These are phyloP conservation scores for Galerucella pusilla DNA, from an alignment of 2,888 invertebrate genomes.

Conservation along the genomic window DNA sequence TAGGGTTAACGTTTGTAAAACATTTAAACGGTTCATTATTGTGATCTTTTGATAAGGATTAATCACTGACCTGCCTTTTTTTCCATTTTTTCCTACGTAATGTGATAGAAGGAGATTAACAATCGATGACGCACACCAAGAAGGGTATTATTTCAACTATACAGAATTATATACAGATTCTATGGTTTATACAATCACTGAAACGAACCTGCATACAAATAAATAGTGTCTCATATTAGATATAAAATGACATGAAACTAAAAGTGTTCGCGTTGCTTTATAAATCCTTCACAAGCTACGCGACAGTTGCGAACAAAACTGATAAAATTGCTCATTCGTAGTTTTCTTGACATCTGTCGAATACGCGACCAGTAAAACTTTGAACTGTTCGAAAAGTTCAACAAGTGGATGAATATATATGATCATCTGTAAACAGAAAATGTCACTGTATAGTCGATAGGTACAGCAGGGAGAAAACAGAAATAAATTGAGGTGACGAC, in stretches of 20 bases:
- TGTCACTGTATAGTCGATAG: neutral
- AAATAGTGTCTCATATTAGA: neutral
- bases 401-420: neutral
- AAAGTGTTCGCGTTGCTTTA: neutral
- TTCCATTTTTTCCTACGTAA: too few relatives aligned
- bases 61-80: too few relatives aligned
- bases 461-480: neutral
- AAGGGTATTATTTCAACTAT: too few relatives aligned
- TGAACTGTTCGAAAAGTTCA: neutral
- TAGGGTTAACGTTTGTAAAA: too few relatives aligned
- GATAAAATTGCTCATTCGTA: neutral
- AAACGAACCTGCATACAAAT: too few relatives aligned
- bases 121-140: too few relatives aligned
- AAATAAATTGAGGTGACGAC: neutral
- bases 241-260: neutral
- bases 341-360: constrained; percentile 3
- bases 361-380: neutral
- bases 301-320: neutral
- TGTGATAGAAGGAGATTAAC: too few relatives aligned
- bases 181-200: too few relatives aligned
- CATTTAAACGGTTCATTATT: too few relatives aligned
- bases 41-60: too few relatives aligned
- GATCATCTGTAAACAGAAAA: neutral
- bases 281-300: neutral
- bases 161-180: too few relatives aligned